phyloP scores from a whole-genome alignment of 2,797 vertebrate species.

The Macrochelys suwanniensis region DNA sequence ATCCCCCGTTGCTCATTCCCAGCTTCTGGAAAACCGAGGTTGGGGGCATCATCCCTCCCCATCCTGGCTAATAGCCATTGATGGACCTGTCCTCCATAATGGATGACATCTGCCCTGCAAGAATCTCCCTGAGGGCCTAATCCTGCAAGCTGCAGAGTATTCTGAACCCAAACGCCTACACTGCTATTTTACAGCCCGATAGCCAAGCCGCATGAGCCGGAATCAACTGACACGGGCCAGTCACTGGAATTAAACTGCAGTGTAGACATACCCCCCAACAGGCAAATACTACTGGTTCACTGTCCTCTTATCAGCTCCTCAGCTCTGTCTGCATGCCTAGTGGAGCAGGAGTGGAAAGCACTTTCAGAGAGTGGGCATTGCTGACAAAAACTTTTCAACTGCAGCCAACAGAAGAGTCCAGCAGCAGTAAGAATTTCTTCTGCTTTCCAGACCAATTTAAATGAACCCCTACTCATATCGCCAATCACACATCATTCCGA shows the following conservation, averaged over 20 bases:
- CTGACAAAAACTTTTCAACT: not conserved
- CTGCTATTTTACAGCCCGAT: not conserved
- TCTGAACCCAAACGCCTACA: not conserved
- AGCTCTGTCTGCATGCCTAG: not conserved
- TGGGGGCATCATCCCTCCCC: too few relatives aligned
- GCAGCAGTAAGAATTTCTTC: not conserved
- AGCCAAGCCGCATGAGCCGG: not conserved
- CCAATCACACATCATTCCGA: accelerated
- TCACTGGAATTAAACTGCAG: not conserved
- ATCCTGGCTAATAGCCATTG: too few relatives aligned
- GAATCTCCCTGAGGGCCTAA: not conserved
- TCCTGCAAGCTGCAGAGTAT: not conserved
- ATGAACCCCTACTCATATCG: accelerated
- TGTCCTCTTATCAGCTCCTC: not conserved
- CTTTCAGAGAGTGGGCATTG: not conserved
- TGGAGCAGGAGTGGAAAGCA: not conserved
- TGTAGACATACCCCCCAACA: not conserved
- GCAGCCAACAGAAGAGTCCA: accelerated
- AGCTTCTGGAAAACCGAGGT: too few relatives aligned
- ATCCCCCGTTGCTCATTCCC: too few relatives aligned
- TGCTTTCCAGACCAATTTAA: not conserved
- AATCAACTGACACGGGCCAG: not conserved
- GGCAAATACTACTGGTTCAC: not conserved
- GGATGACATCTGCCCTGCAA: not conserved
- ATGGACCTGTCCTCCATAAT: too few relatives aligned